Evolutionary conservation across 2,888 invertebrate species (phyloP).

Genomic region (Campoletis raptor): DNA sequence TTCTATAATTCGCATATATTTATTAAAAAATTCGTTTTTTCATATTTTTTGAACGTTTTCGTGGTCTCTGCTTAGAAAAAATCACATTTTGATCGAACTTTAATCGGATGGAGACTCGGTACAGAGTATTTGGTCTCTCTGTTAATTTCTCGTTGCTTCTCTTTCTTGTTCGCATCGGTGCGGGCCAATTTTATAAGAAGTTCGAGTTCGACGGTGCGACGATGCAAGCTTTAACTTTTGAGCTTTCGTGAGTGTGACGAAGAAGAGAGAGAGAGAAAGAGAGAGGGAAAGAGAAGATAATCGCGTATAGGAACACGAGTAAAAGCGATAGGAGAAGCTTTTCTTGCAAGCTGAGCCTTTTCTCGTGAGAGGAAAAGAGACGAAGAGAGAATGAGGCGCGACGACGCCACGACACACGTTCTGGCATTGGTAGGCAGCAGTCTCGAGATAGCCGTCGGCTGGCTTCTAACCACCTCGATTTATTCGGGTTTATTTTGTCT

Average conservation of each 20-base stretch:
- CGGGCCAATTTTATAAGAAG: conserved; percentile 68
- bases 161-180: conserved; percentile 18
- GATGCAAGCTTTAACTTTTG: conserved; percentile 44
- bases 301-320: conserved; percentile 28
- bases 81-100: not conserved
- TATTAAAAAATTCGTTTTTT: not conserved
- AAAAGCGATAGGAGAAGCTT: conserved; percentile 48
- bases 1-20: not conserved
- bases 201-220: conserved; percentile 65
- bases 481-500: conserved; percentile 82
- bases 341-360: conserved; percentile 40
- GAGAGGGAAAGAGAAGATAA: conserved; percentile 29
- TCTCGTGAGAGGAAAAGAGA: conserved; percentile 69
- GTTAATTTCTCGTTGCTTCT: not conserved
- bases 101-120: not conserved
- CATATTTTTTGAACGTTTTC: not conserved
- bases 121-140: conserved; percentile 2
- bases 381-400: conserved; percentile 71
- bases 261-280: conserved; percentile 21
- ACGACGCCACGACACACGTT: conserved; percentile 81
- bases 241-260: conserved; percentile 21
- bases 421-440: conserved; percentile 84
- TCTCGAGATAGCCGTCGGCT: conserved; percentile 85
- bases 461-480: conserved; percentile 83
- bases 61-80: not conserved